A percentile compares a stretch with the other conserved stretches of the same genome.
Conservation (phyloP, 1,140 invertebrate species). For the Lamellibrachia luymesi region DNA sequence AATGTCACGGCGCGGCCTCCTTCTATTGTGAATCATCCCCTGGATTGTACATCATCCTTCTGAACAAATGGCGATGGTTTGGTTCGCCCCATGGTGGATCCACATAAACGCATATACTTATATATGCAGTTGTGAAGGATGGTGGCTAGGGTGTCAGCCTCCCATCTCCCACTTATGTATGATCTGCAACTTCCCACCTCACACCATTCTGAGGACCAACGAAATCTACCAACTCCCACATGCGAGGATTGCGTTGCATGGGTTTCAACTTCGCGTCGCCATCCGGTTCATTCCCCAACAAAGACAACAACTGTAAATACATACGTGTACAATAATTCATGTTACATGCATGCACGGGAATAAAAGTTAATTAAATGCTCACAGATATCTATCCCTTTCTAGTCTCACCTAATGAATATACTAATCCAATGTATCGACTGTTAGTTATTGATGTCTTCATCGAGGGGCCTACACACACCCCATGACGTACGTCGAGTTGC, state of each 20-base stretch:
- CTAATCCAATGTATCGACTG: not conserved
- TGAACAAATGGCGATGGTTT: no score
- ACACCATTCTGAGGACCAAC: not conserved
- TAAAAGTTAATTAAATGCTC: no score
- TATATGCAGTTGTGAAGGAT: not conserved
- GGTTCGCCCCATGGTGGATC: no score
- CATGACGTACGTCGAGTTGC: not conserved
- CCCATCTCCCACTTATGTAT: not conserved
- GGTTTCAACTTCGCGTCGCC: not conserved
- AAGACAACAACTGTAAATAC: no score
- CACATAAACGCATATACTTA: no score
- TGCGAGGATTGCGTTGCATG: not conserved
- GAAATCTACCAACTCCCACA: not conserved
- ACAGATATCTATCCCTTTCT: no score
- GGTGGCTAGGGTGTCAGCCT: not conserved
- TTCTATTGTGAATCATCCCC: no score
- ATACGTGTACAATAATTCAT: no score
- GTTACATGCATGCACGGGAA: no score
- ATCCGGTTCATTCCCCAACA: not conserved
- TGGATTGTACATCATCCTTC: no score
- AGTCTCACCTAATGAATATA: no score
- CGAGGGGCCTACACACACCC: not conserved
- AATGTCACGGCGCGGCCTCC: no score
- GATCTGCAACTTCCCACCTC: not conserved
- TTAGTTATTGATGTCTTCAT: not conserved